Evolutionary conservation across 2,113 vertebrate genomes (phyloP), one percentile per base, ranked within the genome.

Genomic region (Balaeniceps rex): DNA sequence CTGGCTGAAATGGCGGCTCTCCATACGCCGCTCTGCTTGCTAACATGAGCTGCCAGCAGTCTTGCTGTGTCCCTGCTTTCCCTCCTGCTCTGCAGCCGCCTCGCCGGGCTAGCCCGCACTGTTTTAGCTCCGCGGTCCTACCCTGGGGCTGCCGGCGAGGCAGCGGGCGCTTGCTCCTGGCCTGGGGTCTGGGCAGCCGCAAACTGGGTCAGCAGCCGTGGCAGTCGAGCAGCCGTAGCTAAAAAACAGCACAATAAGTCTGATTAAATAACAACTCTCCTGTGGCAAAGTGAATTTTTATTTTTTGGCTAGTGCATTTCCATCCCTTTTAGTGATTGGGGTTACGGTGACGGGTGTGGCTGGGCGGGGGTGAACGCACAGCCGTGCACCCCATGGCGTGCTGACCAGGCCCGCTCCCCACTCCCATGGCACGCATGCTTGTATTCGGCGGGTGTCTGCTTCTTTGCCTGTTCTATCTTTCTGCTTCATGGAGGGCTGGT

Each of bases 31-130:
- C 51, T 44, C 24, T 33, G 57, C 55, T 54, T 11, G 8, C 64
- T 34, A 19, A 34, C 0, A 0, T 4, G 24, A 54, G 36, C 65
- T 57, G 46, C 80, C 49, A 19, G 61, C 84, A 7, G 0, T 46
- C 1, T 2, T 28, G 34, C 82, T 29, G 34, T 4, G 18, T 77
- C 55, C 46, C 22, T 26, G 58, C 44, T 7, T 71, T 61, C 72
- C 52, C 21, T 44, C 46, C 49, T 12, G 10, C 58, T 31, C 58
- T 11, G 8, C 51, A 60, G 34, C 28, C 7, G 1, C 33, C 51
- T 28, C 0, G 0, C 44, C 0, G 0, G 71, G n/a, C 34, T 21
- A 12, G 19, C 46, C 31, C 4, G 3, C 15, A 5, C n/a, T 9
- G 31, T 19, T 61, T 63, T 17, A 49, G 66, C 40, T 14, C 14